Evolutionary conservation across 2,797 vertebrate species (phyloP).

Genomic region (Eleutherodactylus coqui): DNA sequence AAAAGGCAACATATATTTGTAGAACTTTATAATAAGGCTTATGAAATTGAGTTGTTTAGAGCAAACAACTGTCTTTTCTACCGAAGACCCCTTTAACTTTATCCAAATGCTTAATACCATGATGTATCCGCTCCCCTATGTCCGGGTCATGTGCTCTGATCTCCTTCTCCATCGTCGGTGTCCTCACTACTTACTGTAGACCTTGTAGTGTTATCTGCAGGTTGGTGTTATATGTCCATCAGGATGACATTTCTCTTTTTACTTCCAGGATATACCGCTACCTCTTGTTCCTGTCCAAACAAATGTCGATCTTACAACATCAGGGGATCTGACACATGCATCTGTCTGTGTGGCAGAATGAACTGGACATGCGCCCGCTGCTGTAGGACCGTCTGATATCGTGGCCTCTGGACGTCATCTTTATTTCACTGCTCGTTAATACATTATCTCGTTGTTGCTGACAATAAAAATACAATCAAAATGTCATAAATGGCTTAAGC

Average conservation of each 20-base stretch:
- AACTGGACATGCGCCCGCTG: constrained; percentile 8
- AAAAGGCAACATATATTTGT: not conserved
- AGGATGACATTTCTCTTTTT: not conserved
- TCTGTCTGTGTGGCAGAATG: not conserved
- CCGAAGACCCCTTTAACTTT: no score
- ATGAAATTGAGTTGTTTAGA: not conserved
- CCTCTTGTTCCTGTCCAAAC: constrained; percentile 12
- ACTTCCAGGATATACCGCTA: not conserved
- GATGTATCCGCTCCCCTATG: no score
- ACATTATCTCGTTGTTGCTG: not conserved
- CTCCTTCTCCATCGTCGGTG: no score
- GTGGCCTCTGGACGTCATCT: not conserved
- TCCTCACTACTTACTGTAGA: not conserved
- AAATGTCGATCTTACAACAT: not conserved
- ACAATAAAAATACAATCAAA: not conserved
- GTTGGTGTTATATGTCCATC: not conserved
- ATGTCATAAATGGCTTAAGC: not conserved
- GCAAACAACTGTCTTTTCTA: no score
- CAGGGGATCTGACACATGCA: not conserved
- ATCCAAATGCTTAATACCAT: no score
- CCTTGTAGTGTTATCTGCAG: not conserved
- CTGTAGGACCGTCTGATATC: not conserved
- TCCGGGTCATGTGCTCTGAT: no score
- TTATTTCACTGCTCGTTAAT: not conserved
- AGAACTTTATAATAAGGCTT: not conserved